Evolutionary conservation across 2,888 invertebrate species (phyloP), one percentile per base, ranked within the genome.

Genomic region (Trichogramma evanescens): DNA sequence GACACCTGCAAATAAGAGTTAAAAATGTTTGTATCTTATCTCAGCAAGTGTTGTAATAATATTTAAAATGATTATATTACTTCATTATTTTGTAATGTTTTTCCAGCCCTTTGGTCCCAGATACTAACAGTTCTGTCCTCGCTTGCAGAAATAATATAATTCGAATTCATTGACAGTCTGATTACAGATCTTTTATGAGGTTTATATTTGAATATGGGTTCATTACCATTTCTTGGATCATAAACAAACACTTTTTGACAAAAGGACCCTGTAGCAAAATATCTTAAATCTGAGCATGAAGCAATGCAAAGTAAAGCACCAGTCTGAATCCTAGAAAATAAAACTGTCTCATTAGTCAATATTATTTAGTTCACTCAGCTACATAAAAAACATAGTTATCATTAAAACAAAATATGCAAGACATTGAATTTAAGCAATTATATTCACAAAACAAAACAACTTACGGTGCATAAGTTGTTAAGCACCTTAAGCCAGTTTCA

Each of bases 101-200:
- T 80, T 26, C 81, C 79, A 45, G 82, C 81, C 54, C 80, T 80
- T 70, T 79, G 80, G 69, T 85, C 85, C 79, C 81, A 85, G 45
- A 84, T 72, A 42, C 82, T 80, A 63, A 85, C 75, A 4, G 83
- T 82, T 72, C 78, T 82, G 65, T 85, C 84, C 67, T 84, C 84
- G 66, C 84, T 84, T 2, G 83, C 79, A 26, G 84, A 84, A 45
- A 84, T 80, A 62, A 85, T 75, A 70, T 81, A 79, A 64, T 82
- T 76, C n/a, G 73, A 69, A 62, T 68, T 72, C 73, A 77, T 74
- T 26, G 69, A 71, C 13, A 78, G 60, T 39, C 68, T 79, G 64
- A 85, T 73, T 2, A 84, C 81, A 26, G 84, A 81, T 5, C 82
- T 80, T 67, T 74, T 79, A 68, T 85, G 85, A 4, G 82, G 76